These are phyloP conservation scores for Diachrysia chrysitis DNA, from an alignment of 2,888 invertebrate genomes.

Conservation along the genomic window DNA sequence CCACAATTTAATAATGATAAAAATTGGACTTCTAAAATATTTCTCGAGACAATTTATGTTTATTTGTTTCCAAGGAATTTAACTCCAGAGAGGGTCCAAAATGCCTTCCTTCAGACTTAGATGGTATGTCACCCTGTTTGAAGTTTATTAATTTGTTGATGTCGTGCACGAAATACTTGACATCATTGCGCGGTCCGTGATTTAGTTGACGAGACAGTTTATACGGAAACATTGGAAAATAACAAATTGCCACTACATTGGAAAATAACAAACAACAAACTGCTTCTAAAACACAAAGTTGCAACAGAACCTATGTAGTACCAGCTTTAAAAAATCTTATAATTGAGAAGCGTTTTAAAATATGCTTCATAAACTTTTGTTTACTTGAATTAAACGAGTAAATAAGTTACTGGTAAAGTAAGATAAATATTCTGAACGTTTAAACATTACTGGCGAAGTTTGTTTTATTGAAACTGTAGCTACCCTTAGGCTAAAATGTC, in stretches of 20 bases:
- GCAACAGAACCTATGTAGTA: too few species aligned
- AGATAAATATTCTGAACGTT: slow-evolving; percentile 26
- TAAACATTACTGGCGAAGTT: slow-evolving; percentile 23
- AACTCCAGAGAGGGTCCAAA: slow-evolving; percentile 15
- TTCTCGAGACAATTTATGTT: slow-evolving; percentile 20
- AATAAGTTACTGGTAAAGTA: slow-evolving; percentile 18
- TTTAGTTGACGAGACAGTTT: slow-evolving; percentile 7
- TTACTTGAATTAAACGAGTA: slow-evolving; percentile 16
- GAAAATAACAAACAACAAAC: neutral
- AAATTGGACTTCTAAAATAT: slow-evolving; percentile 31
- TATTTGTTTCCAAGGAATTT: slow-evolving; percentile 20
- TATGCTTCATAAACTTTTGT: slow-evolving; percentile 6
- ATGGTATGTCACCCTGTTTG: slow-evolving; percentile 12
- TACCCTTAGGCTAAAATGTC: slow-evolving; percentile 7
- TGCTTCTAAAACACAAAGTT: neutral
- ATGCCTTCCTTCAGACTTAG: neutral
- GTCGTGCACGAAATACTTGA: slow-evolving; percentile 24
- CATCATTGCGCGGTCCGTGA: slow-evolving; percentile 22
- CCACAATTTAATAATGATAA: slow-evolving; percentile 30
- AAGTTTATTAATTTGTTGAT: slow-evolving; percentile 22
- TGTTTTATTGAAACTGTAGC: slow-evolving; percentile 21
- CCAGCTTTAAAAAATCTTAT: too few species aligned
- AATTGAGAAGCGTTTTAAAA: neutral
- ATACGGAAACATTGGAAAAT: neutral
- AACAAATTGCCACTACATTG: neutral